Evolutionary conservation across 2,888 invertebrate genomes (phyloP), one percentile per base, ranked within the genome.

Genomic region (Perithous albicinctus): DNA sequence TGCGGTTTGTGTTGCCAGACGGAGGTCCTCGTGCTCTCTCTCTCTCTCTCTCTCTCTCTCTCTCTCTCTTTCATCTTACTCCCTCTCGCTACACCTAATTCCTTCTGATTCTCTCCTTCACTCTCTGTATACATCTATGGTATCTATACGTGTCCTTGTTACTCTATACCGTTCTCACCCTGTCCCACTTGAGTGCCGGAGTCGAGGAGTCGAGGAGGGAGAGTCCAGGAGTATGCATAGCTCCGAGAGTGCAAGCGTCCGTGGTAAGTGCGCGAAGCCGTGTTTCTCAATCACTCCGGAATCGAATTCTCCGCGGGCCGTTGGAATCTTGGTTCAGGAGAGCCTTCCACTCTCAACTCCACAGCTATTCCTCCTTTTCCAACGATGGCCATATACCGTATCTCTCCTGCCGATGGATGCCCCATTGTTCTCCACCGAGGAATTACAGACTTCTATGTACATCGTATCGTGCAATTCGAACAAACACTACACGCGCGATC

Each of bases 221-320:
- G 41, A 41, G 18, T 26, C 5, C 6, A 7, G 41, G n/a, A 20
- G 64, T 64, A 41, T 67, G 56, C 64, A 70, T 64, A 56, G 72
- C 66, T 41, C 51, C 64, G 73, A 26, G 66, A 43, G 67, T 48
- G 76, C 66, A 76, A 78, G 76, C 80, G 73, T 72, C 81, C 48
- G 80, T 69, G 61, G 79, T 76, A 72, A 80, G 59, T 64, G 76
- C 56, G 69, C 75, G 66, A 82, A 82, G 72, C 81, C 64, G 54
- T 79, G 78, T 72, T 84, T 84, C 83, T 78, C 83, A 82, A 86
- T 86, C 84, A 84, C 51, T 15, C 61, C 78, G 64, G 78, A 85
- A 86, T 86, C 84, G 77, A 87, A 87, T 87, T 85, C 84, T 79
- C 69, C 64, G 63, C 82, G 76, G 67, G 20, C 41, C 67, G 67